Evolutionary conservation across 1,140 invertebrate genomes (phyloP).

Genomic region (Panagrolaimus sp.): DNA sequence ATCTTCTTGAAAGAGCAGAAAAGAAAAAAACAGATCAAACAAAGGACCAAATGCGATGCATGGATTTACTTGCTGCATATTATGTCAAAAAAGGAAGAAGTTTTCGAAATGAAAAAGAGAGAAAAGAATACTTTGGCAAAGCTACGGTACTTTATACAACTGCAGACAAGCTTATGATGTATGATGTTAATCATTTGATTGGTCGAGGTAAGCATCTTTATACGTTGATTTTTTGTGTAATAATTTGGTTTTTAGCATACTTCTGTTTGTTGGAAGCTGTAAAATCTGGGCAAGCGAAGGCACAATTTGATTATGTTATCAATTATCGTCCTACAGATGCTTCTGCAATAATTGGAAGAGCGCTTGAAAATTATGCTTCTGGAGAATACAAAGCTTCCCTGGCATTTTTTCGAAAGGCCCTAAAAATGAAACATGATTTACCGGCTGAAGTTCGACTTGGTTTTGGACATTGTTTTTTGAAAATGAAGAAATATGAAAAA

Average conservation of each 20-base stretch:
- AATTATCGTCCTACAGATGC: not conserved
- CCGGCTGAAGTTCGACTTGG: constrained; percentile 2
- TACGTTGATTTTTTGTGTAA: too few relatives aligned
- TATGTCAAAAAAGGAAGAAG: not conserved
- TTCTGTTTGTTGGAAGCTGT: constrained; percentile 1
- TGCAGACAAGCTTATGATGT: not conserved
- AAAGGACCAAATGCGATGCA: not conserved
- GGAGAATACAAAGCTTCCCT: not conserved
- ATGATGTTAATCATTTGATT: constrained; percentile 1
- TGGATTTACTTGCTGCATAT: not conserved
- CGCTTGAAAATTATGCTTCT: not conserved
- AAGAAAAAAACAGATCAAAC: not conserved
- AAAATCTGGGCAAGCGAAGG: not conserved
- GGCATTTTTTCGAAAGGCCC: not conserved
- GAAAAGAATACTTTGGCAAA: not conserved
- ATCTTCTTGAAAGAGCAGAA: not conserved
- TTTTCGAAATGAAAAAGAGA: not conserved
- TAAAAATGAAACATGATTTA: not conserved
- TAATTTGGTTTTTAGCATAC: not conserved
- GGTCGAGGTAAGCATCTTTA: not conserved
- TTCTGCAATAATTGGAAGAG: constrained; percentile 1
- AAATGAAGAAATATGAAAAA: constrained; percentile 2
- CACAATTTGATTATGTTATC: constrained; percentile 12
- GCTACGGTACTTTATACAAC: not conserved
- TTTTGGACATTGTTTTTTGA: constrained; percentile 4